These are phyloP conservation scores for Gasteruption jaculator DNA, from an alignment of 2,888 invertebrate species.

Conservation along the genomic window DNA sequence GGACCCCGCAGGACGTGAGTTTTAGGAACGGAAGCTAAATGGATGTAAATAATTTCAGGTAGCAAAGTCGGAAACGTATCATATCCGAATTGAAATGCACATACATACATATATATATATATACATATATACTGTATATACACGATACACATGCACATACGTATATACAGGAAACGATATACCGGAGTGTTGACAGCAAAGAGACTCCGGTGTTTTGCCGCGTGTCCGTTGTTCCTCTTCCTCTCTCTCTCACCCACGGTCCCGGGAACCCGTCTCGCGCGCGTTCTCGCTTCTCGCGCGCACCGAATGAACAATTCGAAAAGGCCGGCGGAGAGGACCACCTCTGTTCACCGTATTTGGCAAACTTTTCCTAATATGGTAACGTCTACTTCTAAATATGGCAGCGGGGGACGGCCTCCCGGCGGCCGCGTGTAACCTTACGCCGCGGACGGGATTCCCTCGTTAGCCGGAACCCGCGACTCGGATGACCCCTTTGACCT, in stretches of 20 bases:
- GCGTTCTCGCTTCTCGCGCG: no score
- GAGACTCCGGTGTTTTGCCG: slow-evolving; percentile 48
- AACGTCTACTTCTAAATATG: slow-evolving; percentile 78
- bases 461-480: slow-evolving; percentile 16
- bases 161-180: no score
- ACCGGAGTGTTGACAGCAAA: no score
- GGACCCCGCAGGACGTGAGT: no score
- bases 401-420: slow-evolving; percentile 69
- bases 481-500: slow-evolving; percentile 17
- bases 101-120: no score
- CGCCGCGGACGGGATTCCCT: slow-evolving; percentile 25
- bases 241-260: slow-evolving; percentile 2
- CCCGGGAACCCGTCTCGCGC: slow-evolving; percentile 7
- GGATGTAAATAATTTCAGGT: no score
- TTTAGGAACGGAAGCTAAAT: no score
- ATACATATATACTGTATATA: no score
- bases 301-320: slow-evolving; percentile 47
- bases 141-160: no score
- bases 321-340: slow-evolving; percentile 67
- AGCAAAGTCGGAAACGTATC: no score
- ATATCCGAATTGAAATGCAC: no score
- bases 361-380: slow-evolving; percentile 78
- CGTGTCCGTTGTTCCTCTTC: no score
- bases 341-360: slow-evolving; percentile 77
- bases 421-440: slow-evolving; percentile 45